Evolutionary conservation across 2,113 vertebrate genomes (phyloP).

Genomic region (Sapajus apella): DNA sequence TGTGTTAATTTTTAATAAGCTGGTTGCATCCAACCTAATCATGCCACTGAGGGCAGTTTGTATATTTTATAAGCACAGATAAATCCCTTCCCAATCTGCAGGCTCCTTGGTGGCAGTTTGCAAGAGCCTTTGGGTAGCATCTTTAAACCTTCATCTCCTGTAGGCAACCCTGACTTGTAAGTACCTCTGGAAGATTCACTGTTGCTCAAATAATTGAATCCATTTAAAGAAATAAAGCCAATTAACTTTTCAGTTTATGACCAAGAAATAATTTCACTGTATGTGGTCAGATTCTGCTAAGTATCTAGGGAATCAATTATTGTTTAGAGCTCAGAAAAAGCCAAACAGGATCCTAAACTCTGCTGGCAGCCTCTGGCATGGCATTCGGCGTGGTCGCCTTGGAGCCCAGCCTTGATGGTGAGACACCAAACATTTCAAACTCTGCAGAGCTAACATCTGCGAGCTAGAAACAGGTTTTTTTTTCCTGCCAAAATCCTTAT

Average conservation of each 20-base stretch:
- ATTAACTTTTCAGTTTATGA: slow-evolving; percentile 81
- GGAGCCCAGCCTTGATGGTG: too few species aligned
- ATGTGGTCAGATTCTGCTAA: slow-evolving; percentile 72
- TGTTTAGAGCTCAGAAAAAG: slow-evolving; percentile 62
- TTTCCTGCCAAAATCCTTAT: not conserved
- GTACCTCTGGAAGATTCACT: slow-evolving; percentile 73
- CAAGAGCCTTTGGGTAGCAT: slow-evolving; percentile 45
- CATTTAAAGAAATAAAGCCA: slow-evolving; percentile 83
- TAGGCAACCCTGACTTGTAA: not conserved
- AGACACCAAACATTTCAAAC: not conserved
- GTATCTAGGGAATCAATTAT: slow-evolving; percentile 74
- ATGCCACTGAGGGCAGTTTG: slow-evolving; percentile 55
- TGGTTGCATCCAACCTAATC: slow-evolving; percentile 58
- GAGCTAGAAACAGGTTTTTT: not conserved
- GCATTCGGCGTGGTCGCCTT: not conserved
- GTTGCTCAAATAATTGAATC: slow-evolving; percentile 80
- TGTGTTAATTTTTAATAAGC: slow-evolving; percentile 71
- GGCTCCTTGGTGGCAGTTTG: slow-evolving; percentile 35
- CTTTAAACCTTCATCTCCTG: not conserved
- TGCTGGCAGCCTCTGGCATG: rapidly evolving
- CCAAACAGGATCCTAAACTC: not conserved
- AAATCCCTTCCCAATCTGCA: slow-evolving; percentile 63
- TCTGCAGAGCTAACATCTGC: not conserved
- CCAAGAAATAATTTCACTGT: slow-evolving; percentile 81
- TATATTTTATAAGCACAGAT: slow-evolving; percentile 68